Evolutionary conservation across 2,113 vertebrate genomes (phyloP).

Genomic region (Colistium nudipinnis): DNA sequence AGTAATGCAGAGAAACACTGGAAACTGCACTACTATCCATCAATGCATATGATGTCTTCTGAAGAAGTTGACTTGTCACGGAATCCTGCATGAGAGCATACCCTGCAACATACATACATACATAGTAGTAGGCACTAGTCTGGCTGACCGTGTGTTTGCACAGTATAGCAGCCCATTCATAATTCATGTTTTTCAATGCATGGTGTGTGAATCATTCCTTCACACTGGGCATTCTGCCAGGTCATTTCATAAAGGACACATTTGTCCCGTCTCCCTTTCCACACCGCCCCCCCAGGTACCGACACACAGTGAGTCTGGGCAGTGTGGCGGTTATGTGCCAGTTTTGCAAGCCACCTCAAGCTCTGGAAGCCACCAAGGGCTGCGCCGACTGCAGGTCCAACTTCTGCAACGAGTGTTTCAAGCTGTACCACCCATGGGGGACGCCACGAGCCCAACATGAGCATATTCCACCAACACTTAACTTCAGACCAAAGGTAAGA

Average conservation of each 20-base stretch:
- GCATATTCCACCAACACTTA: constrained; percentile 91
- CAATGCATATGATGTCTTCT: too few relatives aligned
- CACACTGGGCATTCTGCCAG: background rate
- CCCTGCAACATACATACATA: constrained; percentile 46
- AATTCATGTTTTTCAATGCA: too few relatives aligned
- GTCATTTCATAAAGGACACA: background rate
- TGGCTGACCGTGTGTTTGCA: constrained; percentile 41
- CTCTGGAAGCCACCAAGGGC: constrained; percentile 95
- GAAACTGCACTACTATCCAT: too few relatives aligned
- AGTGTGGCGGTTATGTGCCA: constrained; percentile 92
- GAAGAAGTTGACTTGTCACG: constrained; percentile 37
- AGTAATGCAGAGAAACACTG: too few relatives aligned
- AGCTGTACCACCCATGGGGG: constrained; percentile 98
- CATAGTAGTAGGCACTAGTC: constrained; percentile 33
- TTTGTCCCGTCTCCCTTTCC: too few relatives aligned
- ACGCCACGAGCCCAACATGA: constrained; percentile 96
- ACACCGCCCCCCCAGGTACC: constrained; percentile 70
- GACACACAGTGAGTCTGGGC: constrained; percentile 82
- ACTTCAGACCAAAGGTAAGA: constrained; percentile 94
- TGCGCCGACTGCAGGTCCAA: constrained; percentile 93
- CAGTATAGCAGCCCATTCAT: constrained; percentile 8
- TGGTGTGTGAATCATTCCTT: constrained; percentile 2
- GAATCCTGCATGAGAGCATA: constrained; percentile 46
- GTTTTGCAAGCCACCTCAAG: constrained; percentile 91
- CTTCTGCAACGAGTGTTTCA: constrained; percentile 98